These are phyloP conservation scores for Zalophus californianus DNA, from an alignment of 2,797 vertebrate genomes.

Conservation along the genomic window DNA sequence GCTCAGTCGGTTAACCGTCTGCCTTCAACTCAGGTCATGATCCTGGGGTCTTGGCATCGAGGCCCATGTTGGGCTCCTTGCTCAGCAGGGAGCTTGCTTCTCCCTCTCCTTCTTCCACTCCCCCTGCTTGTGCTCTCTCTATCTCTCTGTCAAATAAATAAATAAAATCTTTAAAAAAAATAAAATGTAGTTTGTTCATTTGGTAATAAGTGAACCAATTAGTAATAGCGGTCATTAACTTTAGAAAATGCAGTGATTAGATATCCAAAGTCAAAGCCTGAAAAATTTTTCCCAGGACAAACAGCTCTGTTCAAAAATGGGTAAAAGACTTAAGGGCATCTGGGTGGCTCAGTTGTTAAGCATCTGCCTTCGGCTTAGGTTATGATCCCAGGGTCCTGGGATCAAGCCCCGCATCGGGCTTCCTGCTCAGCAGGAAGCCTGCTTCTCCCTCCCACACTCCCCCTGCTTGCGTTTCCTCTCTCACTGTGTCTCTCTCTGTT, in stretches of 20 bases:
- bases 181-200: constrained; percentile 42
- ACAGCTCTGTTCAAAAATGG: not conserved
- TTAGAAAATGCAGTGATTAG: constrained; percentile 38
- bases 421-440: too few species aligned
- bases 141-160: not conserved
- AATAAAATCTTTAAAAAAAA: not conserved
- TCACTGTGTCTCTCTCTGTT: too few species aligned
- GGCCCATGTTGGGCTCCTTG: not conserved
- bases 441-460: too few species aligned
- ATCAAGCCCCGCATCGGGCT: too few species aligned
- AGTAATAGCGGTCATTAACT: not conserved
- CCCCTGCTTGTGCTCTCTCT: not conserved
- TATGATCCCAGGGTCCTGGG: too few species aligned
- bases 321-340: not conserved
- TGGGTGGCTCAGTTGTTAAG: too few species aligned
- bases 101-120: too few species aligned
- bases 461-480: too few species aligned
- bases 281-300: not conserved
- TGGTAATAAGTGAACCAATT: constrained; percentile 17
- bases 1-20: not conserved
- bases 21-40: not conserved
- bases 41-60: not conserved
- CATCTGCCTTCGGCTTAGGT: too few species aligned
- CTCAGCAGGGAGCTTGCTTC: not conserved
- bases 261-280: not conserved